Evolutionary conservation across 2,888 invertebrate genomes (phyloP), one percentile per base, ranked within the genome.

Genomic region (Archips crataeganus): DNA sequence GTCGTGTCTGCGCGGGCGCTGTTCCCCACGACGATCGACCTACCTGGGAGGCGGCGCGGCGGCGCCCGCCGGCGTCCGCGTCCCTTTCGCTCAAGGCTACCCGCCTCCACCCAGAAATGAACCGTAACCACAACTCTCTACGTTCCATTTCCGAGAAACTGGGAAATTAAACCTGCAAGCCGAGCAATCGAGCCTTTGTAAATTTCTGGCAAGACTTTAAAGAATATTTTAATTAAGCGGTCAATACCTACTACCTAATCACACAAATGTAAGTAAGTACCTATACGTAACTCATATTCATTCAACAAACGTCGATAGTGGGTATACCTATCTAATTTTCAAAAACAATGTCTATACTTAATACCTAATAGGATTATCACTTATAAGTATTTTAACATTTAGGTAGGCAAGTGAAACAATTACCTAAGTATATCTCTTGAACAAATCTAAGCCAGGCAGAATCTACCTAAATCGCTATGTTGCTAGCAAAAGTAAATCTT

Each of bases 51-150:
- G 85, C 84, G 87, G 86, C 89, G 86, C 85, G 87, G 84, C 85
- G 87, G 79, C 74, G 54, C 54, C 54, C 49, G 47, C 81, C 84
- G 86, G 79, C 84, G 84, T 83, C 85, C 81, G 88, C 90, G 91
- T 91, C 90, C 91, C 93, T 91, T 91, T 91, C 91, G 87, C 89
- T 85, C 92, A 92, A 91, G 92, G 91, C 87, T 89, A 86, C 75
- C 11, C 61, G n/a, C 71, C 70, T 77, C 71, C 84, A 85, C 70
- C 72, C 85, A 62, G 87, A 80, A 81, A 76, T 80, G 79, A 79
- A 77, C 84, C 85, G 78, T 87, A 85, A 36, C 2, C 0, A 34
- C 39, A 54, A 11, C 32, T 0, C 13, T 5, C 39, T 57, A 75
- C 69, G 78, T 74, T 78, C 77, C 81, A 75, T 75, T 66, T 74